phyloP scores from a whole-genome alignment of 2,888 invertebrate genomes.

The Dryobota labecula region DNA sequence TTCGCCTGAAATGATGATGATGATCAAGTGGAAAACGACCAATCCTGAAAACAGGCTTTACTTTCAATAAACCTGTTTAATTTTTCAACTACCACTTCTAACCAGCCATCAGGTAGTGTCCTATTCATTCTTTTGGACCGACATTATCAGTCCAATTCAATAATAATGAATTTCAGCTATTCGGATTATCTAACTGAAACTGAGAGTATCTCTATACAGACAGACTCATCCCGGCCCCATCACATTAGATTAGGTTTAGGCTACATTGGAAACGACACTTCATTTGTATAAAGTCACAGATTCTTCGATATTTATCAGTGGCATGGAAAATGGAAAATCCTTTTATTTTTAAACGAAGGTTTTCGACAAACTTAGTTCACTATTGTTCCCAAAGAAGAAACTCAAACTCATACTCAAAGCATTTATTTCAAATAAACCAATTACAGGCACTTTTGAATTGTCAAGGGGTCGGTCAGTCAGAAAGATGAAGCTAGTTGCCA shows the following conservation, averaged over 20 bases:
- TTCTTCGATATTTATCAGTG: not conserved
- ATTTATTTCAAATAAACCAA: too few relatives aligned
- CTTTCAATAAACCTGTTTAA: not conserved
- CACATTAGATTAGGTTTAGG: not conserved
- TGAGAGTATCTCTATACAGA: not conserved
- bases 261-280: not conserved
- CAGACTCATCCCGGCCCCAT: not conserved
- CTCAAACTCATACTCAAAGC: too few relatives aligned
- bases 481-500: too few relatives aligned
- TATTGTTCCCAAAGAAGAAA: not conserved
- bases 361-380: not conserved
- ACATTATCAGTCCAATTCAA: not conserved
- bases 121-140: not conserved
- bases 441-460: too few relatives aligned
- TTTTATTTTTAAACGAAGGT: not conserved
- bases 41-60: not conserved
- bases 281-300: not conserved
- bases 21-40: not conserved
- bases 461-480: too few relatives aligned
- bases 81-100: not conserved
- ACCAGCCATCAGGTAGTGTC: not conserved
- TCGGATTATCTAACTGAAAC: not conserved
- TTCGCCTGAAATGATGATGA: too few relatives aligned
- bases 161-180: not conserved
- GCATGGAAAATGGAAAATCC: not conserved